Conservation (phyloP, 2,888 invertebrate genomes). For the Creontiades dilutus region DNA sequence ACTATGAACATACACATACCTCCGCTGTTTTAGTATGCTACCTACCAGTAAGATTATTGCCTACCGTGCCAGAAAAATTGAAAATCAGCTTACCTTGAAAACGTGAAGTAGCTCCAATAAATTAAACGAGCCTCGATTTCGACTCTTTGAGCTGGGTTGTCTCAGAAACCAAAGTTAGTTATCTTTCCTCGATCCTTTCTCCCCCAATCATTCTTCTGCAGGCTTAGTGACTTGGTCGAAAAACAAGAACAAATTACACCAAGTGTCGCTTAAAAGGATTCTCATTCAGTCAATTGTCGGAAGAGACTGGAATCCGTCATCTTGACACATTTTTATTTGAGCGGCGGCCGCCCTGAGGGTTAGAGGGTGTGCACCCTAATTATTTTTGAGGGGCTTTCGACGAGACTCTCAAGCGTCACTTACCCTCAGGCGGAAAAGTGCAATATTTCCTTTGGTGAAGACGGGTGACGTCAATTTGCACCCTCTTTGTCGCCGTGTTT, state of each 20-base stretch:
- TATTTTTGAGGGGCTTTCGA: conserved; percentile 22
- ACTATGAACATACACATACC: too few species aligned
- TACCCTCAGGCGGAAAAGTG: conserved; percentile 9
- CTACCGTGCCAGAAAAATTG: too few species aligned
- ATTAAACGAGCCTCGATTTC: too few species aligned
- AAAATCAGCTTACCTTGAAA: too few species aligned
- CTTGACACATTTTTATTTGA: conserved; percentile 30
- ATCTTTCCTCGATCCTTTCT: not conserved
- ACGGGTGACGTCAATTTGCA: conserved; percentile 28
- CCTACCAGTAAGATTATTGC: too few species aligned
- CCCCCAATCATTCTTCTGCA: too few species aligned
- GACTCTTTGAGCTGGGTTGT: not conserved
- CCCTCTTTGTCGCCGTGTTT: not conserved
- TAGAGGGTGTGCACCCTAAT: conserved; percentile 11
- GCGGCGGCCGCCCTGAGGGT: not conserved
- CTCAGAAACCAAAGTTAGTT: not conserved
- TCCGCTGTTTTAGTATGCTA: too few species aligned
- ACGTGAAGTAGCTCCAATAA: too few species aligned
- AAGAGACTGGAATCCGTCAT: conserved; percentile 9
- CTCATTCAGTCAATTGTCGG: not conserved
- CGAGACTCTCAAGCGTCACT: not conserved
- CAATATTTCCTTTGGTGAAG: conserved; percentile 22
- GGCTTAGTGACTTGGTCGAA: not conserved
- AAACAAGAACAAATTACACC: not conserved
- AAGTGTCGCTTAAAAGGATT: conserved; percentile 2